phyloP scores from a whole-genome alignment of 2,888 invertebrate species.

The Boloria selene region DNA sequence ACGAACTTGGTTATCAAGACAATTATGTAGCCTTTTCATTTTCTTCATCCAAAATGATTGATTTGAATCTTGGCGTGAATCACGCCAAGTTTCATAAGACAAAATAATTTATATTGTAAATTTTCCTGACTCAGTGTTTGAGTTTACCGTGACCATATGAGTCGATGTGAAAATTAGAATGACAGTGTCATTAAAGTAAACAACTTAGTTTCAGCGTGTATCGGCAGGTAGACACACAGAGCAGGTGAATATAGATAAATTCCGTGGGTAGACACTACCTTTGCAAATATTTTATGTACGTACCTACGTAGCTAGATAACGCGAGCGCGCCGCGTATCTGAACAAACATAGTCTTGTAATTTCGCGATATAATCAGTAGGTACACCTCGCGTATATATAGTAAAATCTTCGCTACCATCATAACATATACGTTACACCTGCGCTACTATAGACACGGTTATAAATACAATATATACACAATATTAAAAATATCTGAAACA shows the following conservation, averaged over 20 bases:
- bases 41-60: too few species aligned
- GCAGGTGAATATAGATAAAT: too few species aligned
- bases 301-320: slow-evolving; percentile 11
- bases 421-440: slow-evolving; percentile 9
- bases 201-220: not conserved
- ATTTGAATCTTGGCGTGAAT: too few species aligned
- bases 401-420: not conserved
- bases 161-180: slow-evolving; percentile 30
- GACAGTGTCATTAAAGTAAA: slow-evolving; percentile 22
- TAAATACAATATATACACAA: not conserved
- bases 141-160: slow-evolving; percentile 15
- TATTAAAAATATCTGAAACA: not conserved
- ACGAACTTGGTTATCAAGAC: too few species aligned
- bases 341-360: slow-evolving; percentile 34
- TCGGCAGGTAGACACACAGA: too few species aligned
- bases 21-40: too few species aligned
- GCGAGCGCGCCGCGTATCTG: slow-evolving; percentile 7
- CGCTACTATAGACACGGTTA: not conserved
- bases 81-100: too few species aligned
- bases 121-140: slow-evolving; percentile 19
- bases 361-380: slow-evolving; percentile 31
- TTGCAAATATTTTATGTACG: slow-evolving; percentile 12
- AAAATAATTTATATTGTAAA: not conserved
- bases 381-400: slow-evolving; percentile 19
- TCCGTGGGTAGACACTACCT: slow-evolving; percentile 1